A percentile compares a stretch with the other conserved stretches of the same genome.
Conservation (phyloP, 2,888 invertebrate species). For the Crematogaster levior region DNA sequence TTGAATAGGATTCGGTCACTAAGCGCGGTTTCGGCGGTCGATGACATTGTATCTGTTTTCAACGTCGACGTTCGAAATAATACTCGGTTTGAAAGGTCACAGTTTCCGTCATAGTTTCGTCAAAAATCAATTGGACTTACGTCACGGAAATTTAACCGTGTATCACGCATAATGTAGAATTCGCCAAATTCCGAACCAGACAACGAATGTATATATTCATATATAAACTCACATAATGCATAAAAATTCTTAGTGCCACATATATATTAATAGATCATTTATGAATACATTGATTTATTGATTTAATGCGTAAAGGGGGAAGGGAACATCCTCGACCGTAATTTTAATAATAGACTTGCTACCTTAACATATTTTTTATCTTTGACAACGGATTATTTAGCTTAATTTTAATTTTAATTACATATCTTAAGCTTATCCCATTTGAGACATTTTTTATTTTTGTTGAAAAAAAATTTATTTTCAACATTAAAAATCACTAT, state of each 20-base stretch:
- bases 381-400: not conserved
- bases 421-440: not conserved
- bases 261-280: slow-evolving; percentile 29
- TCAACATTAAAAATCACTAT: not conserved
- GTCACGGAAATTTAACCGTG: slow-evolving; percentile 5
- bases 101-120: not conserved
- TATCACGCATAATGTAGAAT: not conserved
- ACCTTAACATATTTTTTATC: slow-evolving; percentile 2
- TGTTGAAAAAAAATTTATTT: not conserved
- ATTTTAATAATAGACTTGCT: slow-evolving; percentile 21
- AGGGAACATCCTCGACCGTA: slow-evolving; percentile 15
- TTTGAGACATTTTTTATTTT: slow-evolving; percentile 11
- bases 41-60: slow-evolving; percentile 47
- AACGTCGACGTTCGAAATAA: slow-evolving; percentile 1
- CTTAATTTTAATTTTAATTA: not conserved
- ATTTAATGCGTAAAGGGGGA: slow-evolving; percentile 11
- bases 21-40: slow-evolving; percentile 61
- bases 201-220: not conserved
- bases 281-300: slow-evolving; percentile 7
- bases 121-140: slow-evolving; percentile 4
- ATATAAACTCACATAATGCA: not conserved
- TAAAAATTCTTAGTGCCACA: not conserved
- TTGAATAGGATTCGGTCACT: slow-evolving; percentile 47
- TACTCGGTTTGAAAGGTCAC: not conserved
- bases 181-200: not conserved